Percentiles rank a stretch among this genome's conserved stretches.
Conservation (phyloP, 2,113 vertebrate genomes). For the Ardeotis arabs region DNA sequence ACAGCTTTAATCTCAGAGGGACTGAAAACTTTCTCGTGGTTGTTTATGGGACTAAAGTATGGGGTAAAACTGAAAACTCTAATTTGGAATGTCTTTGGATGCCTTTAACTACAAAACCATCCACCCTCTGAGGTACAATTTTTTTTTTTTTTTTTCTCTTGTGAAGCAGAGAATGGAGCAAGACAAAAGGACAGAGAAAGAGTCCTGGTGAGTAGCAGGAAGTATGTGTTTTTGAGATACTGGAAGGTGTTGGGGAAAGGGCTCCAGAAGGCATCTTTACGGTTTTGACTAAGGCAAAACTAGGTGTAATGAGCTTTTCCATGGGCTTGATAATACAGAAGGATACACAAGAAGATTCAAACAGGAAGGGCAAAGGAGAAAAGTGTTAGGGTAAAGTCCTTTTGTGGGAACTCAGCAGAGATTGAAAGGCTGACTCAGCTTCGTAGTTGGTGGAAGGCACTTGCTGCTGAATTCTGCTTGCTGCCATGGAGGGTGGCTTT, state of each 20-base stretch:
- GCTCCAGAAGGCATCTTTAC: neutral
- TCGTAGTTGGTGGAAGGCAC: accelerated
- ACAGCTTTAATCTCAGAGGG: neutral
- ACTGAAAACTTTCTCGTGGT: neutral
- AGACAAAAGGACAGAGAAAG: neutral
- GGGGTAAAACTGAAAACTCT: neutral
- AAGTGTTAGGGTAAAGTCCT: neutral
- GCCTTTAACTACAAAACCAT: conserved; percentile 4
- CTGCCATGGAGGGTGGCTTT: neutral
- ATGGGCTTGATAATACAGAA: neutral
- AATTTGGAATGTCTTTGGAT: neutral
- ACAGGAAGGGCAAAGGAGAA: neutral
- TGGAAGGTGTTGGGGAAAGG: neutral
- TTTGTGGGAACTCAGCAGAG: neutral
- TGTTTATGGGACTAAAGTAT: neutral
- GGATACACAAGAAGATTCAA: neutral
- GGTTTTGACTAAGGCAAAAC: neutral
- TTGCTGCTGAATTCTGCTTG: neutral
- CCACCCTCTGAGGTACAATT: neutral
- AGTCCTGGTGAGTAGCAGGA: neutral
- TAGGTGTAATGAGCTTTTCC: neutral
- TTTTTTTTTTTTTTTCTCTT: neutral
- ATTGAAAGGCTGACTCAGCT: neutral
- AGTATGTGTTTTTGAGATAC: neutral
- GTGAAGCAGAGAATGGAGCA: neutral